These are phyloP conservation scores for Andricus grossulariae DNA, from an alignment of 1,140 invertebrate genomes.

Conservation along the genomic window DNA sequence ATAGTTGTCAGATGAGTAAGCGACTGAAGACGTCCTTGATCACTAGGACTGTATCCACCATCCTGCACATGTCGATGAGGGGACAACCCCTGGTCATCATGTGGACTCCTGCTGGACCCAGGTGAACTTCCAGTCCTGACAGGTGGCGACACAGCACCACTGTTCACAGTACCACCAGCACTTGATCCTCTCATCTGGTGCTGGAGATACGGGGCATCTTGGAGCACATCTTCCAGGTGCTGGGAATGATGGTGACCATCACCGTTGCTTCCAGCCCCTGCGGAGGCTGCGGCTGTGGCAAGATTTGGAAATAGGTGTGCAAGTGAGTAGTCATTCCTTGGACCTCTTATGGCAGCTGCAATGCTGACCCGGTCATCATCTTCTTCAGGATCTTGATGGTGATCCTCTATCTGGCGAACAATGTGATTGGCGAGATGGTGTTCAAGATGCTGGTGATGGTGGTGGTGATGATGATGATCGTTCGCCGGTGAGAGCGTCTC, in stretches of 20 bases:
- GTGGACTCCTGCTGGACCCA: slow-evolving; percentile 67
- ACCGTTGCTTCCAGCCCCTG: slow-evolving; percentile 27
- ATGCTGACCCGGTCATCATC: slow-evolving; percentile 58
- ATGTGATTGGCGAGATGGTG: slow-evolving; percentile 17
- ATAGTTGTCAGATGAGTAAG: slow-evolving; percentile 70
- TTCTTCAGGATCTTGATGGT: slow-evolving; percentile 50
- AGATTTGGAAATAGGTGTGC: slow-evolving; percentile 60
- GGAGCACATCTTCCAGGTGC: slow-evolving; percentile 65
- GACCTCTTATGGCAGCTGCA: slow-evolving; percentile 60
- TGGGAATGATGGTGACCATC: slow-evolving; percentile 63
- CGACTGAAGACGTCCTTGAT: slow-evolving; percentile 64
- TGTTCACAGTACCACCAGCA: not conserved
- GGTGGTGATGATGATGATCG: slow-evolving; percentile 51
- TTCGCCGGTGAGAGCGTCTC: slow-evolving; percentile 67
- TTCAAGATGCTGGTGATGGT: slow-evolving; percentile 45
- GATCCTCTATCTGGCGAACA: slow-evolving; percentile 43
- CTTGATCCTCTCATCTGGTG: slow-evolving; percentile 59
- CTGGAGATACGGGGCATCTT: slow-evolving; percentile 62
- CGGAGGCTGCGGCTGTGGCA: not conserved
- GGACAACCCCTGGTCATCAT: slow-evolving; percentile 62
- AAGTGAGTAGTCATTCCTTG: slow-evolving; percentile 55
- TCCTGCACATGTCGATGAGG: slow-evolving; percentile 58
- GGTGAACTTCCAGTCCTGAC: slow-evolving; percentile 68
- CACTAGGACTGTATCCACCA: slow-evolving; percentile 62
- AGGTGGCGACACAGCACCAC: slow-evolving; percentile 56